A percentile compares a stretch with the other conserved stretches of the same genome.
Conservation (phyloP, 92 coral and sea anemone genomes). For the Epizoanthus ramosus region DNA sequence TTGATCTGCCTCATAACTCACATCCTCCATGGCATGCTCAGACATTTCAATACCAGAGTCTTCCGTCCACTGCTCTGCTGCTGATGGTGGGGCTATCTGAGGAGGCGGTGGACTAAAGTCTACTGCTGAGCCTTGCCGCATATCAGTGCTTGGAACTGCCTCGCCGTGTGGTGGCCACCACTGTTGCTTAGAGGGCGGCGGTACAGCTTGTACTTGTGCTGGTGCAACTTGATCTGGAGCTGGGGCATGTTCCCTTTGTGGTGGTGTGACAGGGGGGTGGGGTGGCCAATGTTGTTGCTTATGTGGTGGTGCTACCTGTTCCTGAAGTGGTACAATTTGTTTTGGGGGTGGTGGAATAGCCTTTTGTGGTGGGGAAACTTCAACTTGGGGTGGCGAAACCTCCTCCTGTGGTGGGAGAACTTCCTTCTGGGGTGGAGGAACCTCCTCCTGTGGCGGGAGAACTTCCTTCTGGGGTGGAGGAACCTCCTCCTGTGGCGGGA, state of each 20-base stretch:
- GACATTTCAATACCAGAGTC: conserved; percentile 42
- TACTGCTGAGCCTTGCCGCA: background rate
- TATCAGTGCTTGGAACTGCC: conserved; percentile 11
- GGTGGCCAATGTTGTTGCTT: background rate
- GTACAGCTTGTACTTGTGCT: background rate
- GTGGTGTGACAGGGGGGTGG: background rate
- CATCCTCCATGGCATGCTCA: conserved; percentile 1
- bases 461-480: too few relatives aligned
- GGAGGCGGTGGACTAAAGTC: conserved; percentile 5
- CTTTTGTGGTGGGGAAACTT: too few relatives aligned
- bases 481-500: background rate
- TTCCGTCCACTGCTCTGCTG: conserved; percentile 15
- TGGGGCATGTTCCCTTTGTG: background rate
- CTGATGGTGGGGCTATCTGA: background rate
- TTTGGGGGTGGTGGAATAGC: too few relatives aligned
- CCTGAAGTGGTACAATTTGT: background rate
- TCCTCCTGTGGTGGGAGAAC: too few relatives aligned
- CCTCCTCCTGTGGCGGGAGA: too few relatives aligned
- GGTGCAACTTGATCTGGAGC: background rate
- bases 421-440: too few relatives aligned
- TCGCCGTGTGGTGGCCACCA: background rate
- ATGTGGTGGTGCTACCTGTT: background rate
- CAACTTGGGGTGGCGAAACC: too few relatives aligned
- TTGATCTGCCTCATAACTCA: conserved; percentile 21
- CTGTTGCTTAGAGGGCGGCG: background rate